Percentiles rank a stretch among this genome's conserved stretches.
Conservation (phyloP, 2,888 invertebrate species). For the Pasiphila rectangulata region DNA sequence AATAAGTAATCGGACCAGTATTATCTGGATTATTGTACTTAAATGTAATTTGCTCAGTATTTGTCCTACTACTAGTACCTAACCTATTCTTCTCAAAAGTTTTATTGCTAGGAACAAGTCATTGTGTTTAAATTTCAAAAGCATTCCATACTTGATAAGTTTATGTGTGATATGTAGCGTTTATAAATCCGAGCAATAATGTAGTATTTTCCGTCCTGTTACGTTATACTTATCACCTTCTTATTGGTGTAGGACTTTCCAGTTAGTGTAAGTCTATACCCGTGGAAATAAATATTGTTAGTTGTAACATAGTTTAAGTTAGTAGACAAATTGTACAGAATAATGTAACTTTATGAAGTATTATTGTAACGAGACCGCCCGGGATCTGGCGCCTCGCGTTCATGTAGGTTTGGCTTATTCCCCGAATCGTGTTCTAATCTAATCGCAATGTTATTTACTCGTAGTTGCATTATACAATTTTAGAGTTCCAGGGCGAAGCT, state of each 20-base stretch:
- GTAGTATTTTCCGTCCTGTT: constrained; percentile 24
- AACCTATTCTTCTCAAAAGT: constrained; percentile 10
- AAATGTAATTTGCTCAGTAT: constrained; percentile 28
- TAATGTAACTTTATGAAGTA: constrained; percentile 7
- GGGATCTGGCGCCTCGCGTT: not conserved
- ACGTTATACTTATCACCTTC: constrained; percentile 7
- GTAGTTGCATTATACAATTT: not conserved
- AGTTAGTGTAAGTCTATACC: not conserved
- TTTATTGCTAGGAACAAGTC: constrained; percentile 14
- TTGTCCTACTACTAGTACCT: constrained; percentile 7
- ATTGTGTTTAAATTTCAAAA: constrained; percentile 20
- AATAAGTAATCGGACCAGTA: constrained; percentile 20
- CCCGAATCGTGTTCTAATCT: not conserved
- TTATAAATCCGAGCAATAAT: constrained; percentile 22
- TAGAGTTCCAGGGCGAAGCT: not conserved
- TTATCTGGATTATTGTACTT: constrained; percentile 30
- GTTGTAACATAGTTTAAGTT: constrained; percentile 12
- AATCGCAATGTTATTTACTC: not conserved
- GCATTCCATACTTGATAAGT: constrained; percentile 26
- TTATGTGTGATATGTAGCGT: constrained; percentile 25
- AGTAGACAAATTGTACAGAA: constrained; percentile 25
- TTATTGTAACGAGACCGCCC: constrained; percentile 1
- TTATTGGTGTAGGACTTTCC: constrained; percentile 5
- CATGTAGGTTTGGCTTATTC: not conserved
- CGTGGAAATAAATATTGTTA: constrained; percentile 5